phyloP scores from a whole-genome alignment of 2,113 vertebrate species.

The Candoia aspera region DNA sequence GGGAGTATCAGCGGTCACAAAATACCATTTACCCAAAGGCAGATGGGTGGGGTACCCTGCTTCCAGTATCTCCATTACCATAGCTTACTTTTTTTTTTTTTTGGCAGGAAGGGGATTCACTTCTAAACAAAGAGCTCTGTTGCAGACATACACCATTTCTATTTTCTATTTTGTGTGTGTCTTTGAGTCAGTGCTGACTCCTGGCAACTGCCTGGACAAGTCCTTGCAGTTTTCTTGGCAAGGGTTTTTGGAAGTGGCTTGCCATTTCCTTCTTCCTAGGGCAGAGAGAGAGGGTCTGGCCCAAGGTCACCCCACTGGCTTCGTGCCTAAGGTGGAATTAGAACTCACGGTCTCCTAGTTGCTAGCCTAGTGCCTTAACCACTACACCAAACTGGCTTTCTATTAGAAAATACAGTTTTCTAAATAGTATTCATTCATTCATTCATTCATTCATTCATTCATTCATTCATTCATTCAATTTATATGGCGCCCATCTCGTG shows the following conservation, averaged over 20 bases:
- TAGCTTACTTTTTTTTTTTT: neutral
- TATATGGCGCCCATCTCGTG: neutral
- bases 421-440: too few species aligned
- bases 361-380: too few species aligned
- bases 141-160: neutral
- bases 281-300: neutral
- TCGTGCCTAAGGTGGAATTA: neutral
- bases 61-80: neutral
- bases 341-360: neutral
- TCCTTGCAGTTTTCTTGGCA: neutral
- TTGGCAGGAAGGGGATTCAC: too few species aligned
- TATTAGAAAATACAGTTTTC: too few species aligned
- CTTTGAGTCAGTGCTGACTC: neutral
- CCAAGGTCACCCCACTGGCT: neutral
- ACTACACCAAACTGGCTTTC: too few species aligned
- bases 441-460: too few species aligned
- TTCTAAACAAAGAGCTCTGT: neutral
- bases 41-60: neutral
- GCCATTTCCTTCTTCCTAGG: neutral
- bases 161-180: neutral
- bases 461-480: neutral
- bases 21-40: neutral
- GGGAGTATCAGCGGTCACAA: neutral
- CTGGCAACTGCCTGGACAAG: neutral
- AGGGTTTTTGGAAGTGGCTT: neutral